Conservation (phyloP, 35 echinoderm and acorn worm species). For the Apostichopus parvimensis region DNA sequence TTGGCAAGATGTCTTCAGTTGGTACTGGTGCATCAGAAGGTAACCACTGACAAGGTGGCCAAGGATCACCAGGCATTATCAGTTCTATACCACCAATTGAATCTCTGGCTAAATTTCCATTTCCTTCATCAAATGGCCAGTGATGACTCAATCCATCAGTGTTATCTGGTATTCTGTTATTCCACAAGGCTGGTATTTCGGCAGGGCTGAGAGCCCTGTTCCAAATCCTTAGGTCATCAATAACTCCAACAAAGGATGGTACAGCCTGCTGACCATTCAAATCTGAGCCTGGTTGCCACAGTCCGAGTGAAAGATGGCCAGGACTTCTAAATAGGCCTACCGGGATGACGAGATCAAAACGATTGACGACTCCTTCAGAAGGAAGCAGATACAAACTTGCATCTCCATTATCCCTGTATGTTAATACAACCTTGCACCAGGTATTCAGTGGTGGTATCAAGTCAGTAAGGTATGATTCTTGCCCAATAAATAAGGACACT, state of each 20-base stretch:
- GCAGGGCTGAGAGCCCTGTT: constrained; percentile 71
- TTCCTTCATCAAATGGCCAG: constrained; percentile 89
- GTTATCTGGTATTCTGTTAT: constrained; percentile 17
- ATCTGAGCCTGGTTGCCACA: constrained; percentile 67
- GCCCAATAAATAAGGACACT: constrained; percentile 61
- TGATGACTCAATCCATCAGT: constrained; percentile 43
- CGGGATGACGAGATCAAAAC: constrained; percentile 33
- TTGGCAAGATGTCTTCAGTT: neutral
- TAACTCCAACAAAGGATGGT: constrained; percentile 58
- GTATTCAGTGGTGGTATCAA: constrained; percentile 46
- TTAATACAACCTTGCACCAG: constrained; percentile 77
- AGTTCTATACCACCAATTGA: constrained; percentile 41
- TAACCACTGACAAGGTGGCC: constrained; percentile 72
- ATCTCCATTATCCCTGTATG: constrained; percentile 63
- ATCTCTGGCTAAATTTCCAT: constrained; percentile 67
- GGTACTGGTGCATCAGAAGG: constrained; percentile 68
- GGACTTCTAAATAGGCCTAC: constrained; percentile 49
- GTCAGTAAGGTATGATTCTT: constrained; percentile 55
- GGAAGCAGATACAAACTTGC: constrained; percentile 68
- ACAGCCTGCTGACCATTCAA: constrained; percentile 50
- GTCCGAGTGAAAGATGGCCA: constrained; percentile 81
- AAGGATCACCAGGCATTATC: constrained; percentile 64
- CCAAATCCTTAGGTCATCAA: constrained; percentile 88
- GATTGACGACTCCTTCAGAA: constrained; percentile 37
- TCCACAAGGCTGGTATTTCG: constrained; percentile 72